Percentiles rank a stretch among this genome's conserved stretches.
Evolutionary conservation across 1,140 invertebrate genomes (phyloP).

Genomic region (Calosoma granatense): DNA sequence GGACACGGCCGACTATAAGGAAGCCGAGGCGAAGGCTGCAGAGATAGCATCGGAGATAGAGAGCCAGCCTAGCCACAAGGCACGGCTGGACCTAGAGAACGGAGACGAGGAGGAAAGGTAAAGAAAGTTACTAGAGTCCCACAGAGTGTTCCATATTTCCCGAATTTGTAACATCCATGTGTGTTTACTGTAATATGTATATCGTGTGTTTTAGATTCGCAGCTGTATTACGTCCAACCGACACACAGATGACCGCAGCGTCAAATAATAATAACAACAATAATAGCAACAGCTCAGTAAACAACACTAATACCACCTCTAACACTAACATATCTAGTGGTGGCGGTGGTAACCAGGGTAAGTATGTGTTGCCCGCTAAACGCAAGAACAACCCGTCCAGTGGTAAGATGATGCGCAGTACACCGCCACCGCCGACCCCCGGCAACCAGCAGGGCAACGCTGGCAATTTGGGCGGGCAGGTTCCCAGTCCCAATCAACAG

Average conservation of each 20-base stretch:
- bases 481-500: constrained; percentile 9
- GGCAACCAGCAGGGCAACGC: constrained; percentile 11
- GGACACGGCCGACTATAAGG: constrained; percentile 77
- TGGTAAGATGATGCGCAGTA: constrained; percentile 44
- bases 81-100: constrained; percentile 78
- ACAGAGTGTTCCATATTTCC: neutral
- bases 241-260: too few species aligned
- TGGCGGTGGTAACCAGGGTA: constrained; percentile 38
- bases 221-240: constrained; percentile 48
- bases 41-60: constrained; percentile 87
- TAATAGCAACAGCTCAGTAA: constrained; percentile 3
- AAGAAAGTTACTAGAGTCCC: neutral
- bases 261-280: constrained; percentile 1
- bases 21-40: constrained; percentile 72
- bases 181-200: neutral
- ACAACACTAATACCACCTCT: constrained; percentile 5
- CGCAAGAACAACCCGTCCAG: constrained; percentile 51
- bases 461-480: neutral
- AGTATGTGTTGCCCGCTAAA: constrained; percentile 69
- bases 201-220: constrained; percentile 41
- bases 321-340: constrained; percentile 4
- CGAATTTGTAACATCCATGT: neutral
- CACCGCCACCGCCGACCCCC: constrained; percentile 34
- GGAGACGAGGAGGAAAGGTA: constrained; percentile 76
- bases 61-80: constrained; percentile 66